These are phyloP conservation scores for Strix aluco DNA, from an alignment of 2,113 vertebrate genomes.

Conservation along the genomic window DNA sequence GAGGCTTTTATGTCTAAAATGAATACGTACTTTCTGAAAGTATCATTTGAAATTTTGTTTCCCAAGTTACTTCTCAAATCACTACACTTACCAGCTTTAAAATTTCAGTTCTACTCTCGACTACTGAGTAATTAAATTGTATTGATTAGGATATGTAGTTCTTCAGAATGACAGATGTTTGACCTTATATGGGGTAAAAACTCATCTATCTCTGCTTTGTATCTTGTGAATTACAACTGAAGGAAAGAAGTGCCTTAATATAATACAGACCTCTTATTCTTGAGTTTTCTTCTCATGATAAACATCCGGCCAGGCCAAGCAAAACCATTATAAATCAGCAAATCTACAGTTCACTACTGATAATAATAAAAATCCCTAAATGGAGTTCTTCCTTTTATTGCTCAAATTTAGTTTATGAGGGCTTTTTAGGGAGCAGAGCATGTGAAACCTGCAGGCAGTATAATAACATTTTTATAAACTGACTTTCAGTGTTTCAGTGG, in stretches of 20 bases:
- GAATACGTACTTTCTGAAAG: not conserved
- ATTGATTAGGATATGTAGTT: not conserved
- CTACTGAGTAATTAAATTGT: not conserved
- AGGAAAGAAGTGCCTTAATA: slow-evolving; percentile 13
- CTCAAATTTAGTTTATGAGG: not conserved
- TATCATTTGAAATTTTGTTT: not conserved
- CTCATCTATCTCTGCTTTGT: not conserved
- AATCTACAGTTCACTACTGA: not conserved
- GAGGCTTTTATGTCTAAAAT: not conserved
- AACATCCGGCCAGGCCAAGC: not conserved
- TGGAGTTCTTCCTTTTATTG: not conserved
- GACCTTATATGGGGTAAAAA: not conserved
- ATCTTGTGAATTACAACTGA: not conserved
- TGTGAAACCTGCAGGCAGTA: not conserved
- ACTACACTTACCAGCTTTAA: not conserved
- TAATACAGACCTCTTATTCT: not conserved
- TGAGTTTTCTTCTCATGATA: slow-evolving; percentile 10
- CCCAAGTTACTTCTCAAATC: not conserved
- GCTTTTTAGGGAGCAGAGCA: not conserved
- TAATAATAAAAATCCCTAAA: not conserved
- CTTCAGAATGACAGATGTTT: not conserved
- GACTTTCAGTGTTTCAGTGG: not conserved
- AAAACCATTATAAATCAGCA: not conserved
- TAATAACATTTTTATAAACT: not conserved
- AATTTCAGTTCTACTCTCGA: not conserved